Percentiles rank a stretch among this genome's conserved stretches.
phyloP scores from a whole-genome alignment of 2,113 vertebrate species.

The Xyrauchen texanus region DNA sequence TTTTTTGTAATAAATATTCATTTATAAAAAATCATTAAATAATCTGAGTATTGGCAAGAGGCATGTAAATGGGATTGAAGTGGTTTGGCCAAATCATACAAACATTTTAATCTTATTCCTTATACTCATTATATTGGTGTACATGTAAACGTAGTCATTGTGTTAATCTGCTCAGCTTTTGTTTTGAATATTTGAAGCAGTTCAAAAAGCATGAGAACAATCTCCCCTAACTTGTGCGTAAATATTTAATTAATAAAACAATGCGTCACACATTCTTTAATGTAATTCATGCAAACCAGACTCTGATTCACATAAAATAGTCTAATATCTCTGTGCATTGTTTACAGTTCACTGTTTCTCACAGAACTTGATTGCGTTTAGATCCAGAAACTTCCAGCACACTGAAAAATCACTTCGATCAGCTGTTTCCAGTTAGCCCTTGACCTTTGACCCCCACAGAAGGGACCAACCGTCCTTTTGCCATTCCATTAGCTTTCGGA shows the following conservation, averaged over 20 bases:
- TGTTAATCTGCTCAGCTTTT: slow-evolving; percentile 40
- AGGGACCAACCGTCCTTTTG: slow-evolving; percentile 50
- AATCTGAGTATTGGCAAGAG: too few species aligned
- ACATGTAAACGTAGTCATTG: background rate
- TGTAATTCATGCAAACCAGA: slow-evolving; percentile 23
- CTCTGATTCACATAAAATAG: slow-evolving; percentile 23
- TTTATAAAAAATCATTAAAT: too few species aligned
- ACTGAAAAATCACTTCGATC: slow-evolving; percentile 42
- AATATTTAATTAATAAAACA: slow-evolving; percentile 37
- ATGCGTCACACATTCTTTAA: background rate
- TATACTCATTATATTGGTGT: too few species aligned
- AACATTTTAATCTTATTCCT: too few species aligned
- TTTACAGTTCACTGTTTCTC: slow-evolving; percentile 35
- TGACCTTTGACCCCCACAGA: slow-evolving; percentile 16
- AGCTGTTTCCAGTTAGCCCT: slow-evolving; percentile 61
- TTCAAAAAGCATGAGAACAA: slow-evolving; percentile 39
- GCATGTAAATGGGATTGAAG: too few species aligned
- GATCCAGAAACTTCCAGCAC: background rate
- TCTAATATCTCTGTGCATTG: slow-evolving; percentile 15
- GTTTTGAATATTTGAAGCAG: slow-evolving; percentile 49
- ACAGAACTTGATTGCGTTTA: slow-evolving; percentile 41
- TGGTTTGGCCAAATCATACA: too few species aligned
- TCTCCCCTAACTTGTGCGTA: slow-evolving; percentile 35
- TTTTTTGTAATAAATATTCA: too few species aligned
- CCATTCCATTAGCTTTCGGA: slow-evolving; percentile 63